A percentile compares a stretch with the other conserved stretches of the same genome.
Evolutionary conservation across 2,888 invertebrate genomes (phyloP).

Genomic region (Xestia xanthographa): DNA sequence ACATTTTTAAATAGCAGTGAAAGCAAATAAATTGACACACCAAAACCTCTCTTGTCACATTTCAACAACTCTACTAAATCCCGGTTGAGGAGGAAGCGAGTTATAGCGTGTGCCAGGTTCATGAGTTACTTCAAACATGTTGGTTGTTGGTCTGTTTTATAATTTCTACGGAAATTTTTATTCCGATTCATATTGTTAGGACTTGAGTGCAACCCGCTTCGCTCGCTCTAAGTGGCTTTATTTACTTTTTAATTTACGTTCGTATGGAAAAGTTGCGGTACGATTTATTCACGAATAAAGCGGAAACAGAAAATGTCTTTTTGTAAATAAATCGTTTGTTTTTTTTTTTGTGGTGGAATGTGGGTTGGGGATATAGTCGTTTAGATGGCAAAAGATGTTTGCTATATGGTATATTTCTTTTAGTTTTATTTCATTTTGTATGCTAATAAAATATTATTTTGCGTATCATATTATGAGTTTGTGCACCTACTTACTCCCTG

Average conservation of each 20-base stretch:
- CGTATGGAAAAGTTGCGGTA: constrained; percentile 32
- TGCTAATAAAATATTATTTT: not conserved
- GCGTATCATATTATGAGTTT: not conserved
- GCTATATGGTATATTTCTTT: not conserved
- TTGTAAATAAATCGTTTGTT: constrained; percentile 17
- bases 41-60: constrained; percentile 45
- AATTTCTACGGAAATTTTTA: constrained; percentile 79
- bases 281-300: constrained; percentile 41
- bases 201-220: constrained; percentile 53
- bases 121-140: constrained; percentile 85
- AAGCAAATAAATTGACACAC: constrained; percentile 36
- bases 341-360: not conserved
- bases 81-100: constrained; percentile 83
- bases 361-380: too few species aligned
- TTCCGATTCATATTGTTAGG: constrained; percentile 70
- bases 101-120: constrained; percentile 81
- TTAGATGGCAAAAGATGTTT: not conserved
- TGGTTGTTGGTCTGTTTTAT: constrained; percentile 84
- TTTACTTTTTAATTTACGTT: constrained; percentile 52
- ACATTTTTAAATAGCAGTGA: too few species aligned
- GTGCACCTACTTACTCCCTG: not conserved
- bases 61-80: constrained; percentile 70
- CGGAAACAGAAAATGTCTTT: constrained; percentile 44
- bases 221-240: constrained; percentile 42
- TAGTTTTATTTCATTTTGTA: not conserved